Evolutionary conservation across 2,888 invertebrate species (phyloP).

Genomic region (Limenitis camilla): DNA sequence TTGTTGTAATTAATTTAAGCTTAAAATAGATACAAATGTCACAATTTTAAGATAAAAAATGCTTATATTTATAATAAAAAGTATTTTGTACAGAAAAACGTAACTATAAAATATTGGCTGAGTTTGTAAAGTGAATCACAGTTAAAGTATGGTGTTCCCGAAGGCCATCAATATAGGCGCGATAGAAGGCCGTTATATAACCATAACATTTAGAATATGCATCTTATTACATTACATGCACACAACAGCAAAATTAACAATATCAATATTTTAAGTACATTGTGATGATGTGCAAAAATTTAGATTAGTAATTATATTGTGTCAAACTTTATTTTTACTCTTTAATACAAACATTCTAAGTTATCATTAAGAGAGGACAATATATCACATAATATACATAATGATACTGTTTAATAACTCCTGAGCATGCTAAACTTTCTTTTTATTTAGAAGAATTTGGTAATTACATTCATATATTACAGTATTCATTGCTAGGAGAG

Average conservation of each 20-base stretch:
- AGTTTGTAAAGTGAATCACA: conserved; percentile 69
- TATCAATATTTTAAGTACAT: conserved; percentile 60
- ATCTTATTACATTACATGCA: conserved; percentile 28
- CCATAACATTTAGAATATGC: conserved; percentile 40
- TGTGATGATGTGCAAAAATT: conserved; percentile 29
- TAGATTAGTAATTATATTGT: conserved; percentile 17
- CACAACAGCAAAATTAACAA: conserved; percentile 34
- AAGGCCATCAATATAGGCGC: conserved; percentile 54
- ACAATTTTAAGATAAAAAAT: conserved; percentile 16
- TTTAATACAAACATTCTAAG: conserved; percentile 11
- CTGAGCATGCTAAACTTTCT: conserved; percentile 14
- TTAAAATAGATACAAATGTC: conserved; percentile 16
- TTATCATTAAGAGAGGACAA: conserved; percentile 20
- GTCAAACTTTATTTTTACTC: no score
- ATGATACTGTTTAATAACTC: conserved; percentile 15
- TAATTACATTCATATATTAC: conserved; percentile 16
- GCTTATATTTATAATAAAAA: conserved; percentile 14
- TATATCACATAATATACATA: conserved; percentile 25
- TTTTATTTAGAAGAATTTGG: conserved; percentile 13
- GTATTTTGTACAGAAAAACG: conserved; percentile 21
- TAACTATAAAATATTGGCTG: conserved; percentile 36
- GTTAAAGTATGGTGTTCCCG: conserved; percentile 60
- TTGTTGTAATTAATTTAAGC: conserved; percentile 32
- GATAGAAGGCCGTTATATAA: conserved; percentile 45
- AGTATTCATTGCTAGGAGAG: conserved; percentile 15